These are phyloP conservation scores for Diabrotica undecimpunctata DNA, from an alignment of 1,140 invertebrate genomes.

Conservation along the genomic window DNA sequence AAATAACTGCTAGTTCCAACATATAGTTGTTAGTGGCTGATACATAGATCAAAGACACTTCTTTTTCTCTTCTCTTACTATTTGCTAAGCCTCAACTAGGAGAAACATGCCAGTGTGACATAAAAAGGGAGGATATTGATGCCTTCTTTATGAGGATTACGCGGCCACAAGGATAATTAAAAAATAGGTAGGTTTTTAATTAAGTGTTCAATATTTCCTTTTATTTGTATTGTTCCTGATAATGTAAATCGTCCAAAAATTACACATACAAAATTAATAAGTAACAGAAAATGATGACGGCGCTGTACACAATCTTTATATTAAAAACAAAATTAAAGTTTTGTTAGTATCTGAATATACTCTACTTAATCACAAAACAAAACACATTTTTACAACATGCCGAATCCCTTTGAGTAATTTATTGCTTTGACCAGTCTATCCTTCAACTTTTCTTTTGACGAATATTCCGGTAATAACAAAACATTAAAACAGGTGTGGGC, in stretches of 20 bases:
- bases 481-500: conserved; percentile 97
- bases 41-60: no score
- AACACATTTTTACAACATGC: conserved; percentile 64
- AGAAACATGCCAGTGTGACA: no score
- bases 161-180: no score
- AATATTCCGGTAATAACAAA: conserved; percentile 86
- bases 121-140: no score
- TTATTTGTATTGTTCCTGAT: neutral
- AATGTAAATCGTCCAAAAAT: conserved; percentile 4
- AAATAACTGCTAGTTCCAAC: no score
- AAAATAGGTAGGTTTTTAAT: no score
- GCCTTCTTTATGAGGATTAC: no score
- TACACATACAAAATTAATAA: conserved; percentile 15
- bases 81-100: no score
- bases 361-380: conserved; percentile 3
- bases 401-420: conserved; percentile 82
- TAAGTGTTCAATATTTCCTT: no score
- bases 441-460: conserved; percentile 75
- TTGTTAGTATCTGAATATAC: conserved; percentile 18
- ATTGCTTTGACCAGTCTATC: conserved; percentile 89
- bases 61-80: no score
- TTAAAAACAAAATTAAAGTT: conserved; percentile 15
- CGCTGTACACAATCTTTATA: conserved; percentile 18
- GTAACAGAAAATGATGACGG: conserved; percentile 3
- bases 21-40: no score